Evolutionary conservation across 2,888 invertebrate genomes (phyloP), one percentile per base, ranked within the genome.

Genomic region (Folsomia candida): DNA sequence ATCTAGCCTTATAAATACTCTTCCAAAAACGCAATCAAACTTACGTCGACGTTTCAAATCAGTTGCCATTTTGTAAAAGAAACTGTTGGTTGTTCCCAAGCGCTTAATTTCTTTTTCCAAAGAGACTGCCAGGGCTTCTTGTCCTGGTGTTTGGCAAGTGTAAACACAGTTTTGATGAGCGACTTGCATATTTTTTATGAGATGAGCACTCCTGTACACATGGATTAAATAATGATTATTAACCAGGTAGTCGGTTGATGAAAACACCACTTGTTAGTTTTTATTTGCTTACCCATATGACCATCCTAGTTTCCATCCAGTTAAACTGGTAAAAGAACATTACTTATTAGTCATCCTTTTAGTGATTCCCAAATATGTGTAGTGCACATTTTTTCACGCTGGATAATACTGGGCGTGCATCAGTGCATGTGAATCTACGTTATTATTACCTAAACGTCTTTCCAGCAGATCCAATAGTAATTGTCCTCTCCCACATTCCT

Each of bases 1-100:
- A n/a, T n/a, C n/a, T n/a, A n/a, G n/a, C n/a, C n/a, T n/a, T n/a
- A n/a, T n/a, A n/a, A n/a, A n/a, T n/a, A n/a, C n/a, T n/a, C n/a
- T n/a, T n/a, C n/a, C n/a, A n/a, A n/a, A n/a, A n/a, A n/a, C n/a
- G n/a, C n/a, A n/a, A n/a, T n/a, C n/a, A n/a, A n/a, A n/a, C n/a
- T n/a, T n/a, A n/a, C n/a, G n/a, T 83, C 97, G 96, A 0, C 87
- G 86, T 69, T 88, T 82, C 60, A 97, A 84, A 81, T 94, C 92
- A 2, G 85, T 84, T 0, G 93, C 87, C 69, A 98, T 85, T 26
- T 90, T 88, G 14, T 86, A 83, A 81, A 97, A 93, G 83, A 93
- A 98, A 81, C 94, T 93, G 9, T 94, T 92, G 0, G 90, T 88
- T 0, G 87, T 85, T 63, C 88, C 88, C 14, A 90, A 84, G 14